phyloP scores from a whole-genome alignment of 2,888 invertebrate genomes.

The Diploptera punctata region DNA sequence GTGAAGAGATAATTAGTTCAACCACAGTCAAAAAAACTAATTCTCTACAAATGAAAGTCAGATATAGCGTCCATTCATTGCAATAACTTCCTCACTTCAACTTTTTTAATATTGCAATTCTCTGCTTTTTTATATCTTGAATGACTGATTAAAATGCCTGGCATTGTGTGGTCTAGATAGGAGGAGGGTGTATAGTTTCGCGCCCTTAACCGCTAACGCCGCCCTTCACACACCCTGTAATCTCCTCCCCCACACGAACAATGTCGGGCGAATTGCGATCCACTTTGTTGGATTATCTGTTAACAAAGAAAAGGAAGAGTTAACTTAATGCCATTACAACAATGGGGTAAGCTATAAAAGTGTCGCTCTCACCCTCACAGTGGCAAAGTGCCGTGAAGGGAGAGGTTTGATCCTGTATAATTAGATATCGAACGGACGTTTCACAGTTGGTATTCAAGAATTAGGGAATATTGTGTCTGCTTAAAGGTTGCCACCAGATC shows the following conservation, averaged over 20 bases:
- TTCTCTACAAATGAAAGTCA: too few relatives aligned
- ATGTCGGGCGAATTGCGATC: conserved; percentile 11
- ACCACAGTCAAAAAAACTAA: too few relatives aligned
- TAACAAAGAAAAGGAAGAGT: conserved; percentile 26
- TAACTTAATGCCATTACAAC: conserved; percentile 28
- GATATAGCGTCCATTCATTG: too few relatives aligned
- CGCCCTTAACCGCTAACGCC: conserved; percentile 6
- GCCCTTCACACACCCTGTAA: neutral
- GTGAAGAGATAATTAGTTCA: too few relatives aligned
- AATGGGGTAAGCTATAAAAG: conserved; percentile 20
- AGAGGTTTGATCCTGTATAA: neutral
- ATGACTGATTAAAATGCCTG: conserved; percentile 10
- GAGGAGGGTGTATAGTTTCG: neutral
- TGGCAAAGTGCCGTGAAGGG: neutral
- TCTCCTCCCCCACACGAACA: conserved; percentile 10
- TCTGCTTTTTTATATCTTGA: neutral
- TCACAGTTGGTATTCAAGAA: too few relatives aligned
- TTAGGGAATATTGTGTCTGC: too few relatives aligned
- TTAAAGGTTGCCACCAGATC: too few relatives aligned
- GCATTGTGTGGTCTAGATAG: conserved; percentile 12
- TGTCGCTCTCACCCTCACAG: neutral
- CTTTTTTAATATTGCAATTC: too few relatives aligned
- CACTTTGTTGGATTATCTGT: conserved; percentile 6
- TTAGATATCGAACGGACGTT: neutral
- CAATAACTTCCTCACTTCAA: too few relatives aligned